Conservation (phyloP, 2,113 vertebrate genomes). For the Trochalopteron elliotii region DNA sequence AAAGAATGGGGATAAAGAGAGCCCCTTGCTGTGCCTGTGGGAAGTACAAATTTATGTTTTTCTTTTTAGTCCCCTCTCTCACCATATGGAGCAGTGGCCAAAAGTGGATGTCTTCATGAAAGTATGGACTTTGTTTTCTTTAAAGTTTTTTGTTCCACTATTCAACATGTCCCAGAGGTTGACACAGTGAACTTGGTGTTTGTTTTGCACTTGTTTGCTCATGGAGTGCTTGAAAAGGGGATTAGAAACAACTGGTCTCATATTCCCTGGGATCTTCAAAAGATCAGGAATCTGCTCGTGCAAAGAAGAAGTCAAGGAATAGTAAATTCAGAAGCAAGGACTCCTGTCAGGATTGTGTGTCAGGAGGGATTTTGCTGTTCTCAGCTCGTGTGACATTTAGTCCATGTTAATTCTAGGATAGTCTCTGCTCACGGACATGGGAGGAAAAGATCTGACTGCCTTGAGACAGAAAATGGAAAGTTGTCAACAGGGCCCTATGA, state of each 20-base stretch:
- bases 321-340: not conserved
- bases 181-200: not conserved
- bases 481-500: not conserved
- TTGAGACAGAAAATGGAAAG: not conserved
- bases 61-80: not conserved
- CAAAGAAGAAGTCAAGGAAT: not conserved
- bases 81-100: not conserved
- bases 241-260: not conserved
- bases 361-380: not conserved
- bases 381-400: not conserved
- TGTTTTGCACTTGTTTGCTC: not conserved
- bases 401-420: not conserved
- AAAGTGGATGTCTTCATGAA: not conserved
- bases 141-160: not conserved
- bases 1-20: not conserved
- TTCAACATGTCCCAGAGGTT: not conserved
- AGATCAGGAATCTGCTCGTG: not conserved
- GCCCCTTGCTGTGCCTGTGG: fast-evolving
- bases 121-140: not conserved
- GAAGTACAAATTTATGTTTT: not conserved
- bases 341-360: not conserved
- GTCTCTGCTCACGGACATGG: not conserved
- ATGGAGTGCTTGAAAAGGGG: not conserved
- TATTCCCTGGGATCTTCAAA: not conserved
- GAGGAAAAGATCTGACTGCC: not conserved